Evolutionary conservation across 2,797 vertebrate species (phyloP), one percentile per base, ranked within the genome.

Genomic region (Paramormyrops hopkinsi): DNA sequence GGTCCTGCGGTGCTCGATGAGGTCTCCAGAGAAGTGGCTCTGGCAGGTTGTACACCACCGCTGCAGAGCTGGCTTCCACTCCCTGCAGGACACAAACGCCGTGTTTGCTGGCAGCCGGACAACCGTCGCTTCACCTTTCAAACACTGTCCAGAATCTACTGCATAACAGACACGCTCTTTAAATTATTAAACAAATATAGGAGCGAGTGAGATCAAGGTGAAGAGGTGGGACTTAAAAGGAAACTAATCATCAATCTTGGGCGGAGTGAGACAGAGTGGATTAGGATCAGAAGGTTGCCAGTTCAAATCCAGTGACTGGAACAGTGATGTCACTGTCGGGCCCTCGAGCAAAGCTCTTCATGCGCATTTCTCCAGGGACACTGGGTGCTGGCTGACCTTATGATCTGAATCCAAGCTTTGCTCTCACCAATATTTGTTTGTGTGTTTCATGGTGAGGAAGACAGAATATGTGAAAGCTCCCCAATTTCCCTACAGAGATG

Each of bases 21-120:
- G 94, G 90, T 99, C 97, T 53, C 97, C 97, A 1, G 92, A 93
- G 93, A 98, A 99, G 93, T 97, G 95, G 59, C 94, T 92, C 95
- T 97, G 98, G 91, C 98, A 99, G 65, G 96, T 97, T 92, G 97
- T 96, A 86, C 98, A 99, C 98, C 98, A 99, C 76, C 95, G 96
- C 88, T 92, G 95, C 0, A 87, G 33, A 3, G 93, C 94, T 17
- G 92, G 86, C 1, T n/a, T 91, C 65, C 91, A 94, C 76, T 96
- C 96, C 91, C 98, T 99, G 92, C 59, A 92, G 90, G 37, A 90
- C 91, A 90, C 91, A 48, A 93, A 89, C 50, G 33, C 33, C 5
- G 1, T 5, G 65, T 4, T 25, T 11, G 22, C 59, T 62, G 59
- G 59, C 59, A 62, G 22, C 59, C 2, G 22, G 59, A 62, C 59